Base-by-base conservation (phyloP, 1,140 invertebrate genomes). In the Lineus longissimus region DNA sequence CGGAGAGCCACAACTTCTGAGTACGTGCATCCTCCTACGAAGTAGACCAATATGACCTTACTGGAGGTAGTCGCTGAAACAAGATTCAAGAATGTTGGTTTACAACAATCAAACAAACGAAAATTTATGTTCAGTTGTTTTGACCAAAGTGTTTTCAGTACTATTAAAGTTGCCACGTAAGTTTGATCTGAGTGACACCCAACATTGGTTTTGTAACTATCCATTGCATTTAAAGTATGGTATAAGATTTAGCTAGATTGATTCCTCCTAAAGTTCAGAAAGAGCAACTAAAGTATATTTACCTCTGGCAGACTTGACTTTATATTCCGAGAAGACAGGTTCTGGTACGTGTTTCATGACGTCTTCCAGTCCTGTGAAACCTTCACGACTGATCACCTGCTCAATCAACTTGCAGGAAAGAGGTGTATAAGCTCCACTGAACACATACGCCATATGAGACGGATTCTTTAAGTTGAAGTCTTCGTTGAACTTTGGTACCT, bases 11-110 rank as follows among this genome's bases (percentile, higher is more conserved):
- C 93, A 71, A 98, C 86, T 79, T 98, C 96, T 2, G 94, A 91
- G 84, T 90, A 97, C 0, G 95, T 98, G 76, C 94, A 95, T 1
- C 96, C 96, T 13, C 96, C 95, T 22, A 98, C 88, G 76, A 97
- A 97, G 76, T 96, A 94, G 0, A 98, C 92, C 6, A 98, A 78
- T 17, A 95, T 89, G 0, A 94, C 88, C 73, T 81, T 82, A 68
- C 81, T 80, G 33, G 84, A 82, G n/a, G 75, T 70, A 59, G 6
- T 1, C 11, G 36, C 69, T 77, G 47, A 80, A 82, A 70, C 80
- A 75, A 29, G 78, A 72, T 7, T 81, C 83, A n/a, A 72, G 74
- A 15, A 78, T 74, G 27, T 81, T 82, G 36, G 70, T 73, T 59
- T 77, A 80, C 82, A 62, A 0, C 68, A 69, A 64, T n/a, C 51